Conservation (phyloP, 2,113 vertebrate genomes). For the Patagioenas fasciata region DNA sequence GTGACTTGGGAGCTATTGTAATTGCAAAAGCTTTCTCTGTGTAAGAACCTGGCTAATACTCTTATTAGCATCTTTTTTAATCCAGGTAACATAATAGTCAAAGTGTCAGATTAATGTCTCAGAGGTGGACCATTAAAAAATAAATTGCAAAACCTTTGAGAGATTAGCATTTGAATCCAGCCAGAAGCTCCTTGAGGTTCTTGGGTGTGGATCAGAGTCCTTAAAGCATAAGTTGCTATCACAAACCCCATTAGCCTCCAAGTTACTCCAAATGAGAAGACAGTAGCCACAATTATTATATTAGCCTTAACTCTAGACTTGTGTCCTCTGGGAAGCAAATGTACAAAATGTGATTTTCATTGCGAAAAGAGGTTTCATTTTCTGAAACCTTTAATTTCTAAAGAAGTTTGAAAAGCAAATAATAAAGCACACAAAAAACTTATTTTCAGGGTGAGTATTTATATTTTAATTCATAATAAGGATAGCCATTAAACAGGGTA, state of each 20-base stretch:
- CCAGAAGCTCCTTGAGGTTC: constrained; percentile 64
- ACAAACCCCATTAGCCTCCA: constrained; percentile 11
- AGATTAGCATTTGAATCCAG: constrained; percentile 71
- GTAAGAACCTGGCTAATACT: constrained; percentile 69
- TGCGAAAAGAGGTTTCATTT: not conserved
- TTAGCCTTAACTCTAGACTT: not conserved
- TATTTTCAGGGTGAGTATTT: not conserved
- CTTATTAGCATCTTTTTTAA: constrained; percentile 72
- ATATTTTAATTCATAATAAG: not conserved
- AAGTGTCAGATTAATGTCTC: constrained; percentile 70
- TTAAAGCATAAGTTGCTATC: constrained; percentile 31
- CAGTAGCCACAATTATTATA: constrained; percentile 10
- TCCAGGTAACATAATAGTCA: constrained; percentile 71
- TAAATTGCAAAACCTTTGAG: constrained; percentile 73
- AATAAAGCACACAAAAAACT: not conserved
- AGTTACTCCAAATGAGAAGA: constrained; percentile 38
- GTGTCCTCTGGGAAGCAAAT: constrained; percentile 15
- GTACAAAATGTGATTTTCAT: not conserved
- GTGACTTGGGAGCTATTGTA: constrained; percentile 61
- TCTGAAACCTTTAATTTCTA: constrained; percentile 30
- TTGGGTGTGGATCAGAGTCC: constrained; percentile 36
- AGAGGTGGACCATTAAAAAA: constrained; percentile 78
- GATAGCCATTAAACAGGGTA: not conserved
- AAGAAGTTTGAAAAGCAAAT: not conserved
- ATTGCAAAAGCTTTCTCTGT: constrained; percentile 67